Evolutionary conservation across 53 echinoderm and acorn worm species (phyloP).

Genomic region (Zoroaster sp.): DNA sequence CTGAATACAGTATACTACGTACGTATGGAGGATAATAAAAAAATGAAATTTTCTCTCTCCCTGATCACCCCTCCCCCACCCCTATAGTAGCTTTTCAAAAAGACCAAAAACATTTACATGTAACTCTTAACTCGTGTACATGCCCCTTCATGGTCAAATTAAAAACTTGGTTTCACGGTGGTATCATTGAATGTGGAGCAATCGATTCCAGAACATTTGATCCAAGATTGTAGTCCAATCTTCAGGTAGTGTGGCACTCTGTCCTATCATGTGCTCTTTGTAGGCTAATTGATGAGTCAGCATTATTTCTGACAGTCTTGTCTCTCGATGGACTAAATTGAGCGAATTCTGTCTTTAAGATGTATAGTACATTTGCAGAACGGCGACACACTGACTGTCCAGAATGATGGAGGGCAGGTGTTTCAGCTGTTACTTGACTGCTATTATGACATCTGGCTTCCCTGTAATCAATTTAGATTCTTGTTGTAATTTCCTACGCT

Average conservation of each 20-base stretch:
- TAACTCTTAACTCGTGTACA: neutral
- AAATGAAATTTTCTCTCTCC: too few species aligned
- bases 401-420: neutral
- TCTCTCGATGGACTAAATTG: neutral
- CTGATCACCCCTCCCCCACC: too few species aligned
- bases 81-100: neutral
- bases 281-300: neutral
- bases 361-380: neutral
- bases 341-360: neutral
- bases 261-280: neutral
- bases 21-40: too few species aligned
- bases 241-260: neutral
- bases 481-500: too few species aligned
- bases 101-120: neutral
- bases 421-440: neutral
- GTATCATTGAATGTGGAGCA: too few species aligned
- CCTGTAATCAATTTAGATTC: neutral
- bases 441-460: neutral
- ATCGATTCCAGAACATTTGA: too few species aligned
- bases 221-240: neutral
- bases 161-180: too few species aligned
- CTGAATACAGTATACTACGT: too few species aligned
- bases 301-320: neutral
- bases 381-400: slow-evolving; percentile 11
- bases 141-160: too few species aligned